phyloP scores from a whole-genome alignment of 2,888 invertebrate species.

The Subacronicta megacephala region DNA sequence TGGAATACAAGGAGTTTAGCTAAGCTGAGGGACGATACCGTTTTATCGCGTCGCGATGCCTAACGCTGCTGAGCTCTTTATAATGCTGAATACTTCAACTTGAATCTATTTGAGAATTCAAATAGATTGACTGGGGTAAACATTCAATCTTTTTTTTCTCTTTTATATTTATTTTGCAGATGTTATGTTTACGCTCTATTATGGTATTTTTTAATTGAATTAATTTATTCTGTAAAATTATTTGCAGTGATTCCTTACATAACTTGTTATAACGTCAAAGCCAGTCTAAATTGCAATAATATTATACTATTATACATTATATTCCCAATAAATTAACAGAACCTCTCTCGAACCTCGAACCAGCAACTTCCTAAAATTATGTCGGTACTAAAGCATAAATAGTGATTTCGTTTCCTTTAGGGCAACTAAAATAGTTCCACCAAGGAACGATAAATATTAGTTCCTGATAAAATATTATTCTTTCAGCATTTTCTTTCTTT shows the following conservation, averaged over 20 bases:
- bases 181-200: no score
- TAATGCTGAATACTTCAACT: constrained; percentile 8
- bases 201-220: no score
- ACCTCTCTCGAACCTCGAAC: neutral
- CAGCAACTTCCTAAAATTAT: constrained; percentile 23
- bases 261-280: no score
- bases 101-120: constrained; percentile 13
- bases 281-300: neutral
- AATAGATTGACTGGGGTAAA: constrained; percentile 22
- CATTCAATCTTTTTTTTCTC: no score
- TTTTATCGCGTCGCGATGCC: constrained; percentile 23
- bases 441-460: constrained; percentile 49
- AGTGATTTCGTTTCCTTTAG: constrained; percentile 35
- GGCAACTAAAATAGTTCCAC: constrained; percentile 39
- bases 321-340: constrained; percentile 4
- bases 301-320: neutral
- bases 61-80: constrained; percentile 10
- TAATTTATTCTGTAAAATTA: no score
- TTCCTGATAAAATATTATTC: constrained; percentile 47
- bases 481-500: constrained; percentile 48
- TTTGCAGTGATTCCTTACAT: no score
- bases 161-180: no score
- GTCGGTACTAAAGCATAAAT: constrained; percentile 39
- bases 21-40: constrained; percentile 29
- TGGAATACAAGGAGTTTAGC: constrained; percentile 22